Percentiles rank a stretch among this genome's conserved stretches.
These are phyloP conservation scores for Pecten maximus DNA, from an alignment of 2,888 invertebrate genomes.

Conservation along the genomic window DNA sequence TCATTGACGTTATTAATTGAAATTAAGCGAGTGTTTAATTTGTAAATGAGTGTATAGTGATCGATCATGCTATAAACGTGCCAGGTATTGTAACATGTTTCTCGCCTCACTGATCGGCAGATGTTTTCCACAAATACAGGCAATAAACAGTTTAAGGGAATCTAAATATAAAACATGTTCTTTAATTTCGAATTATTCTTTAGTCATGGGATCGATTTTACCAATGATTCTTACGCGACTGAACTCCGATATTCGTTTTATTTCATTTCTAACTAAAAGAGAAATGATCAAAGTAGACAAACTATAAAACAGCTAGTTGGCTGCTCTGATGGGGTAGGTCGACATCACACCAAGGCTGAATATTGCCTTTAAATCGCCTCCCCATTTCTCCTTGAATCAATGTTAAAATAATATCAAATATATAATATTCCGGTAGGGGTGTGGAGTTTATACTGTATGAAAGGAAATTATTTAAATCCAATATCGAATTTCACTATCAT, in stretches of 20 bases:
- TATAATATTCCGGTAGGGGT: not conserved
- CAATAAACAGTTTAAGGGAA: too few relatives aligned
- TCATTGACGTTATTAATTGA: conserved; percentile 20
- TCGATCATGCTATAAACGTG: not conserved
- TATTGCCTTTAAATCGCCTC: not conserved
- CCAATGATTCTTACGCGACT: too few relatives aligned
- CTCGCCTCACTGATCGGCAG: not conserved
- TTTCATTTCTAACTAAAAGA: too few relatives aligned
- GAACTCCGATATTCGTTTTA: too few relatives aligned
- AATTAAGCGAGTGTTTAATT: not conserved
- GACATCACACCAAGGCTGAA: not conserved
- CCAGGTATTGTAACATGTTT: not conserved
- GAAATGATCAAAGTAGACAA: too few relatives aligned
- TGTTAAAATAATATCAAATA: conserved; percentile 29
- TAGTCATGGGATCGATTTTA: too few relatives aligned
- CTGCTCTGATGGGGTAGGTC: too few relatives aligned
- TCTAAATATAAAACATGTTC: too few relatives aligned
- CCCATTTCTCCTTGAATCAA: not conserved
- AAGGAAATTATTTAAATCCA: conserved; percentile 11
- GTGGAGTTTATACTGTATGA: not conserved
- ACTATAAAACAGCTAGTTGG: too few relatives aligned
- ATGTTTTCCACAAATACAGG: too few relatives aligned
- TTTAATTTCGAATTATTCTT: too few relatives aligned
- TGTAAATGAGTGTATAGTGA: not conserved
- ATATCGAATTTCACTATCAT: conserved; percentile 13